phyloP scores from a whole-genome alignment of 2,888 invertebrate species.

The Rapana venosa region DNA sequence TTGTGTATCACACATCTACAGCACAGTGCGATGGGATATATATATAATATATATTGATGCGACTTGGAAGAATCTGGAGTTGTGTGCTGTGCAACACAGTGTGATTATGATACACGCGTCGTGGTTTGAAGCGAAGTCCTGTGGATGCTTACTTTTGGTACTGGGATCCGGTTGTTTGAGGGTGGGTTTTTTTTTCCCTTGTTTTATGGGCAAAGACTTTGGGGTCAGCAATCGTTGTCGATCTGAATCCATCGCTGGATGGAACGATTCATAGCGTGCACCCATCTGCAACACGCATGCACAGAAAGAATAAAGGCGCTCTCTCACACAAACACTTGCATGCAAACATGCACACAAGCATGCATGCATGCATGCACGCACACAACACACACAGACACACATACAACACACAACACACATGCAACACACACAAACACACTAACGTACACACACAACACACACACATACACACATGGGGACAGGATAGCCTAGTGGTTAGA shows the following conservation, averaged over 20 bases:
- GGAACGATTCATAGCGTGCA: conserved; percentile 61
- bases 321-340: conserved; percentile 1
- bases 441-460: neutral
- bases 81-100: neutral
- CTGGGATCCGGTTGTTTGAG: neutral
- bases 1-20: neutral
- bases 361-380: neutral
- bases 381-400: neutral
- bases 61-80: no score
- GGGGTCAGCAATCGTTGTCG: conserved; percentile 48
- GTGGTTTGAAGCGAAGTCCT: neutral
- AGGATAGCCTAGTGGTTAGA: no score
- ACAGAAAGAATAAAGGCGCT: neutral
- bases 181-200: neutral
- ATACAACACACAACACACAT: neutral
- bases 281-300: conserved; percentile 58
- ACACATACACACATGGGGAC: neutral
- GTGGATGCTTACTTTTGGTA: neutral
- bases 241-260: conserved; percentile 68
- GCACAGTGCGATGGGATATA: no score
- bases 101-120: neutral
- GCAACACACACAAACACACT: neutral
- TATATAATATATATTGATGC: neutral
- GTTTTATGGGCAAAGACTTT: neutral
- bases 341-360: conserved; percentile 2